A percentile compares a stretch with the other conserved stretches of the same genome.
These are phyloP conservation scores for Dryomyza anilis DNA, from an alignment of 2,888 invertebrate genomes.

Conservation along the genomic window DNA sequence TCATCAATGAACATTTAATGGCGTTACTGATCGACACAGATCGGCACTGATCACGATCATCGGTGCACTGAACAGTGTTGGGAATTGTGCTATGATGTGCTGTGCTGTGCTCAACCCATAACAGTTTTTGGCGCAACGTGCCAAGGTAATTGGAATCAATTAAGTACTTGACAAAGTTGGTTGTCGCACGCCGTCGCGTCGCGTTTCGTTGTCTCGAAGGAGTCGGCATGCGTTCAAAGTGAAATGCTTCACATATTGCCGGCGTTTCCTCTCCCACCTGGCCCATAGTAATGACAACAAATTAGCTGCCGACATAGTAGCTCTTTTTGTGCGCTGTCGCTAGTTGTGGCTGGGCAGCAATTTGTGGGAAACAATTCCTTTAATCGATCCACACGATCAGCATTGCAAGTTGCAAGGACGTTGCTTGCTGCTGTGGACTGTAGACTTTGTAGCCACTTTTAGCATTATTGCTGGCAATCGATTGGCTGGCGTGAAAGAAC, in stretches of 20 bases:
- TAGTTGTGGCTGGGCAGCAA: constrained; percentile 11
- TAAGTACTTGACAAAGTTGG: constrained; percentile 12
- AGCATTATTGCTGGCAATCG: constrained; percentile 2
- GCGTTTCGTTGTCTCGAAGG: neutral
- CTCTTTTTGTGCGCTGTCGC: constrained; percentile 20
- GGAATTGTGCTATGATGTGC: constrained; percentile 3
- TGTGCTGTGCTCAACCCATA: constrained; percentile 1
- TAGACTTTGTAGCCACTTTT: neutral
- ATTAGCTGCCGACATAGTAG: constrained; percentile 30
- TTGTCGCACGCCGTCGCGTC: constrained; percentile 8
- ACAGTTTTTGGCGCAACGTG: neutral
- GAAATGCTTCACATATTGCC: constrained; percentile 10
- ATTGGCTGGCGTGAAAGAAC: neutral
- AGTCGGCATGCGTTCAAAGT: constrained; percentile 21
- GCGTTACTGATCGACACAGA: too few species aligned
- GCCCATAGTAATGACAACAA: constrained; percentile 30
- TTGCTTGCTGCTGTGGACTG: neutral
- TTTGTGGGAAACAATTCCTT: constrained; percentile 2
- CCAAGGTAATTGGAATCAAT: constrained; percentile 18
- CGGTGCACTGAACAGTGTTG: constrained; percentile 33
- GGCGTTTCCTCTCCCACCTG: neutral
- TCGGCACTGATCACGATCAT: too few species aligned
- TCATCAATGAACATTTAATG: constrained; percentile 35
- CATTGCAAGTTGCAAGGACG: constrained; percentile 8
- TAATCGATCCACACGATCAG: neutral